Base-by-base conservation (phyloP, 2,888 invertebrate species). In the Teleogryllus oceanicus region DNA sequence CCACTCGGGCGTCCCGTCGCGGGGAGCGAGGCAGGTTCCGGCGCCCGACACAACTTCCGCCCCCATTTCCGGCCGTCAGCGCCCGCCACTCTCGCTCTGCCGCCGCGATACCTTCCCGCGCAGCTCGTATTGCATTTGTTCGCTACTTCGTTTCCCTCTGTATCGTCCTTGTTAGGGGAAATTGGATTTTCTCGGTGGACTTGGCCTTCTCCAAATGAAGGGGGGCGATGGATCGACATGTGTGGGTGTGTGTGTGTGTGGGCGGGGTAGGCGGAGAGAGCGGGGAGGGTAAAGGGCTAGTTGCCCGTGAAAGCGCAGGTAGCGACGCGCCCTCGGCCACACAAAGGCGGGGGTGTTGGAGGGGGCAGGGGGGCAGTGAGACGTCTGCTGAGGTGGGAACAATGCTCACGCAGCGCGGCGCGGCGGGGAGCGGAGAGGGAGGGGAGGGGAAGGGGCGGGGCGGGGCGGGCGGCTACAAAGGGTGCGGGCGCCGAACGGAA, bases 181-280 rank as follows among this genome's bases (percentile, higher is more conserved):
- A 81, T 80, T 81, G 81, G 81, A 76, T 81, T 81, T 81, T 76
- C 78, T 62, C 78, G 80, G 81, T 62, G 62, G 62, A 62, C 62
- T 62, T 62, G n/a, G 62, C 62, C 62, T 12, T 62, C 62, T 62
- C 62, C n/a, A 62, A 62, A 62, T 62, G 62, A 62, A 16, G 62
- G 62, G 62, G n/a, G 16, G 62, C 16, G 62, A 62, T n/a, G 8
- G 37, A 37, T 37, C 37, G 37, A 37, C 37, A 37, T 37, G 37
- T 37, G 37, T 37, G 16, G 8, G 62, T 21, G 21, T 21, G 21
- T 21, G 21, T 21, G 62, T 16, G 18, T n/a, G n/a, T n/a, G n/a
- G n/a, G 62, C 16, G n/a, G n/a, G 62, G 62, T 18, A 1, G 62
- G 62, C 13, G 62, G 62, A 11, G 62, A 62, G 11, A 13, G 16